Base-by-base conservation (phyloP, 2,797 vertebrate species). In the Pseudochirops corinnae region DNA sequence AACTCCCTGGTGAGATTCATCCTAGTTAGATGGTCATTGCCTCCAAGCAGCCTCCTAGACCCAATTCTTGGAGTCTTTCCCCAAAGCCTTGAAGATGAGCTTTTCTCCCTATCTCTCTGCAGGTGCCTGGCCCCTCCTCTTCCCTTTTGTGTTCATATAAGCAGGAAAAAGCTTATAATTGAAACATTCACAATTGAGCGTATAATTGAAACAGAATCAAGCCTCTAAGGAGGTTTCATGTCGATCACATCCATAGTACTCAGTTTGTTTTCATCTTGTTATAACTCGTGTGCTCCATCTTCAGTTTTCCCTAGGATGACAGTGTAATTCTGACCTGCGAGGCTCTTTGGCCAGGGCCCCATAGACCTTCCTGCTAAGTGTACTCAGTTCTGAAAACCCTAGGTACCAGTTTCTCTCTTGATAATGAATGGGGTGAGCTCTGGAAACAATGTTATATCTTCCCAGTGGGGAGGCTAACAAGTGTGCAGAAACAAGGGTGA, bases 341-440 rank as follows among this genome's bases (percentile, higher is more conserved):
- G 31, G 7, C 29, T 90, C 12, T 91, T 55, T 91, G 28, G 12
- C 52, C 55, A 29, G 53, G 24, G 29, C 52, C 53, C 53, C 21
- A 39, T n/a, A 57, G 82, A 92, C 52, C 62, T 96, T 95, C 18
- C 55, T 91, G 90, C 55, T 95, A 28, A 55, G 94, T 58, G 52
- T 93, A 31, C 95, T 97, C 67, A 10, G 57, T 96, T 91, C 92
- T 62, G 90, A 92, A 82, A 58, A 53, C 21, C 4, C 26, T 4
- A 52, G 56, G 74, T 91, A n/a, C 0, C 24, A 0, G 2, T 53
- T 91, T 24, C 33, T 46, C 4, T 39, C 31, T 91, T n/a, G 55
- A n/a, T 55, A 18, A 55, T 55, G 31, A 12, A 82, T 82, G n/a
- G n/a, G 60, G 60, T 90, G 24, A 90, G 90, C 39, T 50, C 90